Evolutionary conservation across 2,888 invertebrate species (phyloP), one percentile per base, ranked within the genome.

Genomic region (Agonopterix arenella): DNA sequence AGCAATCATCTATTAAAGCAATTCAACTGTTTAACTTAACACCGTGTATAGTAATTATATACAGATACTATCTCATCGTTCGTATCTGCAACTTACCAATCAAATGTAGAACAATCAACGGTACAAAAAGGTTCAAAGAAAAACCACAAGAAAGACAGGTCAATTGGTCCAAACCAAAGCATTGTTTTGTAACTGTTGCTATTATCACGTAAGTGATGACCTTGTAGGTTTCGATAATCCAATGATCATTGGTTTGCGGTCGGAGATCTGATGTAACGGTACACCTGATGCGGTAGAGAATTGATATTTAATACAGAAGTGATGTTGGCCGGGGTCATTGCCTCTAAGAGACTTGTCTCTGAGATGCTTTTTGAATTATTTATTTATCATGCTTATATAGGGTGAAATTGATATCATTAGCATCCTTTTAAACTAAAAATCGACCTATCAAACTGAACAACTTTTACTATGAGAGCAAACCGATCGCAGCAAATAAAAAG

Each of bases 191-290:
- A 9, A 40, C 40, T 37, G 52, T 51, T 45, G 50, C 44, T 56
- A 62, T 61, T 63, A 61, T 54, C 57, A 54, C 13, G 46, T 40
- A 36, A 50, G 37, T 46, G 57, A 50, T 70, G 73, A 76, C 76
- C 77, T 77, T 76, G 75, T 52, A 53, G 59, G 66, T 73, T 76
- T 76, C 76, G 80, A 82, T 82, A 78, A 83, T 77, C 73, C 67
- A 66, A 71, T 73, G 72, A 78, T 80, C 69, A 71, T 60, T 67
- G 65, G 63, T 69, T 75, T 74, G 76, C 75, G 75, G 77, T 73
- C 68, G 71, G 65, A 71, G 76, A 81, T 79, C 76, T 66, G 58
- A 62, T 48, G 57, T 80, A 84, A 84, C 83, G 84, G 84, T 67
- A 72, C 52, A 42, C 50, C 55, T 55, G 60, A 58, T 60, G 61